These are phyloP conservation scores for Cichladusa arquata DNA, from an alignment of 2,113 vertebrate species.

Conservation along the genomic window DNA sequence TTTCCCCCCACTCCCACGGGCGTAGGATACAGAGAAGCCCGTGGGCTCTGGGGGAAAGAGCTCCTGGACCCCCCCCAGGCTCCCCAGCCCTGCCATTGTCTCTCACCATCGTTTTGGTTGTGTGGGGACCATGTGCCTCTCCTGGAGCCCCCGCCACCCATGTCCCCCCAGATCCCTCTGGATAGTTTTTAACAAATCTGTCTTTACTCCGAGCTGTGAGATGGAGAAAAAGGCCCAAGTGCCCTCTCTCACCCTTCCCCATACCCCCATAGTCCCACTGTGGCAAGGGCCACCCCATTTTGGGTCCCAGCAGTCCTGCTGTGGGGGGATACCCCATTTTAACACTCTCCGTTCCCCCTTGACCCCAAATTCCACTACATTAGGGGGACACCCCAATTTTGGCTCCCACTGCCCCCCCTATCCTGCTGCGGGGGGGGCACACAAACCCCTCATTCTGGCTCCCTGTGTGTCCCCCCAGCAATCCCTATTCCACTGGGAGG, in stretches of 20 bases:
- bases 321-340: not conserved
- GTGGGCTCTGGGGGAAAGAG: slow-evolving; percentile 84
- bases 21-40: slow-evolving; percentile 98
- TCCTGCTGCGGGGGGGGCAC: not conserved
- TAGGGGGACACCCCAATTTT: not conserved
- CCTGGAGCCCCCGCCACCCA: not conserved
- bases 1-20: slow-evolving; percentile 87
- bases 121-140: slow-evolving; percentile 71
- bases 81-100: slow-evolving; percentile 35
- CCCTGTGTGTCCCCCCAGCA: not conserved
- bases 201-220: not conserved
- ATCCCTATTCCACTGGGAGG: not conserved
- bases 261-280: not conserved
- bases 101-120: slow-evolving; percentile 69
- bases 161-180: not conserved
- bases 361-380: not conserved
- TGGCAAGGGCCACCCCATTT: not conserved
- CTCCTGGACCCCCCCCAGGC: slow-evolving; percentile 42
- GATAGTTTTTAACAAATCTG: not conserved
- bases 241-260: not conserved
- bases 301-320: not conserved
- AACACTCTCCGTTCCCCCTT: not conserved
- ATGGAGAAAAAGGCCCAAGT: not conserved
- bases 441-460: not conserved
- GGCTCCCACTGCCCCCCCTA: not conserved